phyloP scores from a whole-genome alignment of 2,797 vertebrate species.

The Tinamus major region DNA sequence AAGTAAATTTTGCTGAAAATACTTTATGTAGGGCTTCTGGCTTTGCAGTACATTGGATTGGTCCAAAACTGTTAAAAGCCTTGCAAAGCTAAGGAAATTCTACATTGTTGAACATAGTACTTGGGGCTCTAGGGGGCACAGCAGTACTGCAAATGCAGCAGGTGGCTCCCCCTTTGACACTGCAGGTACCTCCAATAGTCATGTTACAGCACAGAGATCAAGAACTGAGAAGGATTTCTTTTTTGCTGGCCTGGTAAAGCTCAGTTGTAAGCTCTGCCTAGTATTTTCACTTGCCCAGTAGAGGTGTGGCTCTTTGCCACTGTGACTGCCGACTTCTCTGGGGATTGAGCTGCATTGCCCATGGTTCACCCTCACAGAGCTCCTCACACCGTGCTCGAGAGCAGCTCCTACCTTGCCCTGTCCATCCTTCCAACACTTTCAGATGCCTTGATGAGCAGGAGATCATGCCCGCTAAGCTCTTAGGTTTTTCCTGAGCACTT shows the following conservation, averaged over 20 bases:
- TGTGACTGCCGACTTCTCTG: background rate
- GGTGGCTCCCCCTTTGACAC: background rate
- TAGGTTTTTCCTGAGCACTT: background rate
- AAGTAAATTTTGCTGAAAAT: slow-evolving; percentile 13
- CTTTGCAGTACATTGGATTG: background rate
- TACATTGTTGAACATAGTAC: background rate
- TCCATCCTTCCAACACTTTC: background rate
- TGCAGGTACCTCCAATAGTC: background rate
- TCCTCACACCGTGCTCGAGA: background rate
- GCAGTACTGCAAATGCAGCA: background rate
- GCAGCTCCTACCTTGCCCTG: fast-evolving
- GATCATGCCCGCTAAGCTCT: background rate
- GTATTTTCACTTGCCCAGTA: background rate
- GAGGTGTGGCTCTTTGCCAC: background rate
- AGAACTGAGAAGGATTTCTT: background rate
- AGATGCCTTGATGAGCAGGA: background rate
- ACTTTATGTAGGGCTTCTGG: background rate
- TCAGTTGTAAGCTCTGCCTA: background rate
- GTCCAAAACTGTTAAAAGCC: background rate
- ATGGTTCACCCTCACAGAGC: background rate
- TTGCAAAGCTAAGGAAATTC: background rate
- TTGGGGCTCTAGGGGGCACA: slow-evolving; percentile 35
- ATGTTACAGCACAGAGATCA: background rate
- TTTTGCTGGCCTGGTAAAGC: background rate
- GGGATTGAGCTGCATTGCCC: background rate